Percentiles rank a stretch among this genome's conserved stretches.
Conservation (phyloP, 2,113 vertebrate genomes). For the Connochaetes taurinus region DNA sequence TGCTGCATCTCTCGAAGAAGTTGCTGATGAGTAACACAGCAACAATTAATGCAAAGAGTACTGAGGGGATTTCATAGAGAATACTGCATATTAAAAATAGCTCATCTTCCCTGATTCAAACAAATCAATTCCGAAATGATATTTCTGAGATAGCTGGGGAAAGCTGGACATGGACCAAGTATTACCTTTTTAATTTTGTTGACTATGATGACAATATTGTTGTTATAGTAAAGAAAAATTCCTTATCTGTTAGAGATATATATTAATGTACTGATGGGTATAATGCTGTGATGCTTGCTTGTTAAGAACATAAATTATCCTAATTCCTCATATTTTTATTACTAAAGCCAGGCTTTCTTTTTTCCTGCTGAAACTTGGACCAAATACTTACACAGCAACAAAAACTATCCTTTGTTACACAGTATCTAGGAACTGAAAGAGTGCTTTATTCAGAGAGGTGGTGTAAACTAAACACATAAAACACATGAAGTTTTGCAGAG, state of each 20-base stretch:
- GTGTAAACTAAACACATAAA: neutral
- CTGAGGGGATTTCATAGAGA: neutral
- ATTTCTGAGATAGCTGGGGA: neutral
- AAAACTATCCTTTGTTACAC: neutral
- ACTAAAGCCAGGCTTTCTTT: slow-evolving; percentile 6
- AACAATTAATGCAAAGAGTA: neutral
- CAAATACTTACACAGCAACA: neutral
- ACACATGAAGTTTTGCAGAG: neutral
- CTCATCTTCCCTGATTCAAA: neutral
- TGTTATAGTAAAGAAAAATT: neutral
- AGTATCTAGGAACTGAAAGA: neutral
- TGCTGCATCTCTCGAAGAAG: slow-evolving; percentile 99
- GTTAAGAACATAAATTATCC: neutral
- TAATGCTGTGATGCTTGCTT: neutral
- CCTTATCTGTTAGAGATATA: neutral
- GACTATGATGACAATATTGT: neutral
- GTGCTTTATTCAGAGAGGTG: neutral
- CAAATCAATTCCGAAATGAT: neutral
- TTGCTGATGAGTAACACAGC: slow-evolving; percentile 84
- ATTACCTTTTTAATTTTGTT: neutral
- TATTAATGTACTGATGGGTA: neutral
- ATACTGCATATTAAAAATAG: neutral
- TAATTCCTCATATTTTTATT: neutral
- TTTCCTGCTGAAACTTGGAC: neutral
- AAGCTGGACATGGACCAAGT: neutral